Evolutionary conservation across 2,113 vertebrate genomes (phyloP).

Genomic region (Antechinus flavipes): DNA sequence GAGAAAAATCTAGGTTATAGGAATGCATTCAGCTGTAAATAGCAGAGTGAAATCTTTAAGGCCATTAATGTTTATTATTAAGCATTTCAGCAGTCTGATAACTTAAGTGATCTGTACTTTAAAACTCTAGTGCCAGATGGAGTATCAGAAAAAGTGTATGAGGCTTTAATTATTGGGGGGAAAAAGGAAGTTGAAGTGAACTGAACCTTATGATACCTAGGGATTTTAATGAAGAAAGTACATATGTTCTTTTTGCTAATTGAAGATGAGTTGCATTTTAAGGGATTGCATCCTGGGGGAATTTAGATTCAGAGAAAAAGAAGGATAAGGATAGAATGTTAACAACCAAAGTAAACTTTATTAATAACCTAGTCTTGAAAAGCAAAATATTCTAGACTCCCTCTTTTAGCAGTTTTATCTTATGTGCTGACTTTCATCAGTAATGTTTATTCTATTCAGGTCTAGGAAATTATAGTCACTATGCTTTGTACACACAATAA

Average conservation of each 20-base stretch:
- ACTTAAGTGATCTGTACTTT: slow-evolving; percentile 74
- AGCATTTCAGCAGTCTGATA: slow-evolving; percentile 75
- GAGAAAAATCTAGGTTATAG: slow-evolving; percentile 53
- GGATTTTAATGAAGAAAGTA: slow-evolving; percentile 85
- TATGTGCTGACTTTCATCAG: slow-evolving; percentile 1
- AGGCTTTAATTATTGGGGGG: slow-evolving; percentile 87
- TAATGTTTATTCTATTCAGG: background rate
- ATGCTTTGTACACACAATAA: background rate
- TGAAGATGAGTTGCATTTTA: slow-evolving; percentile 86
- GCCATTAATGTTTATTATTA: slow-evolving; percentile 76
- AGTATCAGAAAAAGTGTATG: slow-evolving; percentile 79
- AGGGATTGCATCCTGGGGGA: slow-evolving; percentile 81
- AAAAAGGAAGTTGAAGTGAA: slow-evolving; percentile 76
- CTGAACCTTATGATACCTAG: slow-evolving; percentile 80
- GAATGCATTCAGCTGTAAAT: slow-evolving; percentile 18
- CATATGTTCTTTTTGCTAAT: slow-evolving; percentile 87
- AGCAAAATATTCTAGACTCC: slow-evolving; percentile 18
- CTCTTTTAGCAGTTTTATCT: background rate
- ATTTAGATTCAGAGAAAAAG: slow-evolving; percentile 63
- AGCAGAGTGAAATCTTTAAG: slow-evolving; percentile 59
- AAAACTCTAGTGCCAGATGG: slow-evolving; percentile 80
- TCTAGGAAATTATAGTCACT: background rate
- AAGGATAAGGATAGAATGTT: slow-evolving; percentile 79
- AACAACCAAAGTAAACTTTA: slow-evolving; percentile 81
- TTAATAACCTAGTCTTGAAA: slow-evolving; percentile 71